A percentile compares a stretch with the other conserved stretches of the same genome.
Evolutionary conservation across 2,113 vertebrate genomes (phyloP).

Genomic region (Myocastor coypus): DNA sequence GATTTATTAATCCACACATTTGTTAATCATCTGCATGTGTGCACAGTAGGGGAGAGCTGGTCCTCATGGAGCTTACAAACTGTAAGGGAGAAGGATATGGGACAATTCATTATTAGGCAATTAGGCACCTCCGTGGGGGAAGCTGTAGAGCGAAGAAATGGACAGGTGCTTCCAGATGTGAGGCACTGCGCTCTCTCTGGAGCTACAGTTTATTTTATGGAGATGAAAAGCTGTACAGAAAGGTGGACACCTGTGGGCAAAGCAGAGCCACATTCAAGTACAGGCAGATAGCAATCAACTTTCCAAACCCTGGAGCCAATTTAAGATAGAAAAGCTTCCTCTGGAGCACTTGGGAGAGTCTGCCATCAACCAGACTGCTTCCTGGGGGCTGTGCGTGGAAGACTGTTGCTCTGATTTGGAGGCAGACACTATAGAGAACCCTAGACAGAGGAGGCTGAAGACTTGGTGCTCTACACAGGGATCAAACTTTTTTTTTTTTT

Average conservation of each 20-base stretch:
- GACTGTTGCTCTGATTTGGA: slow-evolving; percentile 18
- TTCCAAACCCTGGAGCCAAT: not conserved
- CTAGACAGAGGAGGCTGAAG: not conserved
- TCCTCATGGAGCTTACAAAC: not conserved
- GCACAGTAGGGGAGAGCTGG: not conserved
- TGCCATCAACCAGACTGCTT: slow-evolving; percentile 9
- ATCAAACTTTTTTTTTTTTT: too few relatives aligned
- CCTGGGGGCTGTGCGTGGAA: not conserved
- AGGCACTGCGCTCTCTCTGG: not conserved
- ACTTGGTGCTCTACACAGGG: not conserved
- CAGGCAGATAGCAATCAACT: not conserved
- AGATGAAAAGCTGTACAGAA: not conserved
- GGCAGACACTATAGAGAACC: not conserved
- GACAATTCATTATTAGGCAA: not conserved
- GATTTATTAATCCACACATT: not conserved
- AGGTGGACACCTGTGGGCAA: not conserved
- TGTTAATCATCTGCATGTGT: not conserved
- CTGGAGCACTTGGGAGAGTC: not conserved
- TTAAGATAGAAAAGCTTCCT: slow-evolving; percentile 24
- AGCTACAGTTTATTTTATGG: not conserved
- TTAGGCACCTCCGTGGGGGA: not conserved
- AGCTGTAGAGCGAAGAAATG: not conserved
- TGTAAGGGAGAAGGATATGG: not conserved
- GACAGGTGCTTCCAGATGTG: not conserved
- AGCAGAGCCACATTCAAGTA: not conserved